phyloP scores from a whole-genome alignment of 2,113 vertebrate genomes.

The Chionomys nivalis region DNA sequence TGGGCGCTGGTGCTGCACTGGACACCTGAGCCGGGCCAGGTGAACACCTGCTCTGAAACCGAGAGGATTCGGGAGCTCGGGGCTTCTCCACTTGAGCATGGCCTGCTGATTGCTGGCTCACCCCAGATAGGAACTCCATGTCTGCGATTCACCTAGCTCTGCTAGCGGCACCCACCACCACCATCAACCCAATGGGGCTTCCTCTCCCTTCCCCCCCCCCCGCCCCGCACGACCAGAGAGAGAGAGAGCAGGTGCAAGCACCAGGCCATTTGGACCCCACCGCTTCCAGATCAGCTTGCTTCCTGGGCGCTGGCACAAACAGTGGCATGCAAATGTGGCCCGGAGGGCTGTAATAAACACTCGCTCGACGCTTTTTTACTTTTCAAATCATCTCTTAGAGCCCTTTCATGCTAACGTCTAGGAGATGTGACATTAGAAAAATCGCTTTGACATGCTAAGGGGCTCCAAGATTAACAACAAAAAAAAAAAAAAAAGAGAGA shows the following conservation, averaged over 20 bases:
- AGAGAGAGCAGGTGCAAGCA: conserved; percentile 83
- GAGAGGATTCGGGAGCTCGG: background rate
- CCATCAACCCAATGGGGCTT: conserved; percentile 82
- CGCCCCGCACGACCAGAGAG: conserved; percentile 80
- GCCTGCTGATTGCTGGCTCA: background rate
- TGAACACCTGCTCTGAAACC: background rate
- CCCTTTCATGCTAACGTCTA: conserved; percentile 98
- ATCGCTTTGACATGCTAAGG: conserved; percentile 98
- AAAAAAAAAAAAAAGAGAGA: background rate
- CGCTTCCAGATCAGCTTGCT: conserved; percentile 87
- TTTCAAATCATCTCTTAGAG: conserved; percentile 95
- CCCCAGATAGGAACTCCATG: conserved; percentile 73
- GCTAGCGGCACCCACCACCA: conserved; percentile 76
- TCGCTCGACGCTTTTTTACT: conserved; percentile 93
- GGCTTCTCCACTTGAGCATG: background rate
- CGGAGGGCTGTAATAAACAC: conserved; percentile 89
- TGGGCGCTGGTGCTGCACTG: background rate
- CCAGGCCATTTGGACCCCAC: conserved; percentile 82
- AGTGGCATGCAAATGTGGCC: conserved; percentile 89
- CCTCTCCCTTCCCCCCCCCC: too few species aligned
- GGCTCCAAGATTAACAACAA: conserved; percentile 96
- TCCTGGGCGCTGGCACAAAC: conserved; percentile 84
- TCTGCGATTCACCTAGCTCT: conserved; percentile 68
- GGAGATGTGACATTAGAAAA: conserved; percentile 99
- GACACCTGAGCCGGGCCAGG: accelerated